Conservation (phyloP, 2,113 vertebrate genomes). For the Tragelaphus scriptus region DNA sequence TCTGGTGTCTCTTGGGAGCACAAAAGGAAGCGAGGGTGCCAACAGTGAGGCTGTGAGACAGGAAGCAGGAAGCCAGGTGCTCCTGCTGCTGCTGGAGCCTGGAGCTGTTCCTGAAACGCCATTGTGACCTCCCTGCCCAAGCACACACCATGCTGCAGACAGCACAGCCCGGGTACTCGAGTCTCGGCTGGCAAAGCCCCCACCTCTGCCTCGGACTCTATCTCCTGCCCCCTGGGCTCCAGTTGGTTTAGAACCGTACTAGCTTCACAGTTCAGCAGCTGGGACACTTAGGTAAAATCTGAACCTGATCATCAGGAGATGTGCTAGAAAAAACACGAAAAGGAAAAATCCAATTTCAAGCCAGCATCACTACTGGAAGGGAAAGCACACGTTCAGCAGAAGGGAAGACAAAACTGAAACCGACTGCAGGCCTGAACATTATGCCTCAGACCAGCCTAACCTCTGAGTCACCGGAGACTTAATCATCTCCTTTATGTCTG, state of each 20-base stretch:
- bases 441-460: not conserved
- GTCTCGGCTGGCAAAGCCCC: not conserved
- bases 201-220: not conserved
- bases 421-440: not conserved
- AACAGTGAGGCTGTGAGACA: not conserved
- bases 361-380: not conserved
- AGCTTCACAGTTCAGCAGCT: not conserved
- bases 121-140: not conserved
- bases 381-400: not conserved
- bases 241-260: not conserved
- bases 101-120: not conserved
- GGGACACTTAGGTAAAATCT: not conserved
- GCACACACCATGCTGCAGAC: not conserved
- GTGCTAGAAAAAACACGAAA: not conserved
- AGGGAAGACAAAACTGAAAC: not conserved
- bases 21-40: not conserved
- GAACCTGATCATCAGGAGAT: not conserved
- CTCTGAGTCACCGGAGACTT: not conserved
- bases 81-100: not conserved
- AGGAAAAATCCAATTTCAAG: conserved; percentile 21
- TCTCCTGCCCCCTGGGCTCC: not conserved
- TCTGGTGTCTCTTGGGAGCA: conserved; percentile 34
- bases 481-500: not conserved
- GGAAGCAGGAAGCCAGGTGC: not conserved
- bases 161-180: not conserved